Evolutionary conservation across 2,888 invertebrate species (phyloP), one percentile per base, ranked within the genome.

Genomic region (Oegoconia quadripuncta): DNA sequence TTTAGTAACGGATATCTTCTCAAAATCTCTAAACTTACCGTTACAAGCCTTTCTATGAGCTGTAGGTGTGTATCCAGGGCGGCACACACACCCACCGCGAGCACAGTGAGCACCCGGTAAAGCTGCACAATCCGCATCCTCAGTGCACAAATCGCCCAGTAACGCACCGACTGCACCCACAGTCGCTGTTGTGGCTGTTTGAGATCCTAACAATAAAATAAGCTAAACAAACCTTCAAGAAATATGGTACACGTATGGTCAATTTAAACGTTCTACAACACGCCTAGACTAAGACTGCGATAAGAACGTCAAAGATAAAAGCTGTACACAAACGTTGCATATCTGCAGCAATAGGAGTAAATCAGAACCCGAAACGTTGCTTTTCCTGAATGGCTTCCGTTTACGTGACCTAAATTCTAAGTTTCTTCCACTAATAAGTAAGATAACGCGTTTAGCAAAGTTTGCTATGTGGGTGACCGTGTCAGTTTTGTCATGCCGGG

Each of bases 101-200:
- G 91, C 87, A 72, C 96, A 96, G 44, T 90, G 88, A 42, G 94
- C 94, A 60, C 93, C 91, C 4, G 91, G 89, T 20, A 88, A 49
- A 34, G 93, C 92, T 77, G 89, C 60, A 88, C 91, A 74, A 88
- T 86, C 88, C 0, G 44, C 52, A 34, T 88, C 86, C 17, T 91
- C 90, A 11, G 90, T 88, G 74, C 96, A 96, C 22, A 94, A 79
- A 69, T 95, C 95, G 6, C 95, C 95, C 13, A 96, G 88, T 42
- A 94, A 81, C 6, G 95, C 93, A 26, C 86, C 87, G 3, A 86
- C 84, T 0, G 77, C 82, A 0, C 86, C 82, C 2, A 86, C 81
- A 1, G 86, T 87, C 1, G 87, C 87, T 22, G 86, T 86, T 1
- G 87, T 87, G n/a, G 87, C 87, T 69, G 71, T 70, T 66, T 72